A percentile compares a stretch with the other conserved stretches of the same genome.
Conservation (phyloP, 2,888 invertebrate species). For the Synanthedon formicaeformis region DNA sequence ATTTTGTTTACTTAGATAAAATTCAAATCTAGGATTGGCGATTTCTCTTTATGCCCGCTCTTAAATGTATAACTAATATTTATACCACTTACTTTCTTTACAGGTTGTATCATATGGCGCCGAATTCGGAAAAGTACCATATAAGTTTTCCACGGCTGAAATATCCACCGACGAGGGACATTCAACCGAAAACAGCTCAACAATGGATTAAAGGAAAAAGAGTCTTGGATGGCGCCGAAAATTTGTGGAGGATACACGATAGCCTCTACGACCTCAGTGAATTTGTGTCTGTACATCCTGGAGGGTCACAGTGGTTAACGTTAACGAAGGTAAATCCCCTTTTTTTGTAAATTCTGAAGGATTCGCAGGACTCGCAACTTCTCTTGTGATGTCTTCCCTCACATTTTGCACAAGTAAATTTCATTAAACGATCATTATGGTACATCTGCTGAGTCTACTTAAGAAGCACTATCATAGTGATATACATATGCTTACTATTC, state of each 20-base stretch:
- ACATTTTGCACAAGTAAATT: too few relatives aligned
- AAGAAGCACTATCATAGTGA: background rate
- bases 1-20: too few relatives aligned
- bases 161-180: slow-evolving; percentile 59
- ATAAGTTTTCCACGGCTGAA: slow-evolving; percentile 61
- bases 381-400: too few relatives aligned
- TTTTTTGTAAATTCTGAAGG: background rate
- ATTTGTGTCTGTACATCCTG: slow-evolving; percentile 87
- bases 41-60: too few relatives aligned
- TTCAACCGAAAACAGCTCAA: slow-evolving; percentile 42
- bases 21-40: too few relatives aligned
- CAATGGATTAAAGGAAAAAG: slow-evolving; percentile 76
- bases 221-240: slow-evolving; percentile 79
- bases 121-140: slow-evolving; percentile 33
- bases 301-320: slow-evolving; percentile 82
- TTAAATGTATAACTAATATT: background rate
- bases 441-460: background rate
- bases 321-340: slow-evolving; percentile 70
- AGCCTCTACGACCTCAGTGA: slow-evolving; percentile 86
- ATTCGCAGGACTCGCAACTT: too few relatives aligned
- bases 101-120: slow-evolving; percentile 24
- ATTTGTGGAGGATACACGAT: slow-evolving; percentile 83
- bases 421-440: too few relatives aligned
- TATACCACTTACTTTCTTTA: background rate
- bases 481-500: too few relatives aligned